A percentile compares a stretch with the other conserved stretches of the same genome.
phyloP scores from a whole-genome alignment of 2,888 invertebrate genomes.

The Bellardia pandia region DNA sequence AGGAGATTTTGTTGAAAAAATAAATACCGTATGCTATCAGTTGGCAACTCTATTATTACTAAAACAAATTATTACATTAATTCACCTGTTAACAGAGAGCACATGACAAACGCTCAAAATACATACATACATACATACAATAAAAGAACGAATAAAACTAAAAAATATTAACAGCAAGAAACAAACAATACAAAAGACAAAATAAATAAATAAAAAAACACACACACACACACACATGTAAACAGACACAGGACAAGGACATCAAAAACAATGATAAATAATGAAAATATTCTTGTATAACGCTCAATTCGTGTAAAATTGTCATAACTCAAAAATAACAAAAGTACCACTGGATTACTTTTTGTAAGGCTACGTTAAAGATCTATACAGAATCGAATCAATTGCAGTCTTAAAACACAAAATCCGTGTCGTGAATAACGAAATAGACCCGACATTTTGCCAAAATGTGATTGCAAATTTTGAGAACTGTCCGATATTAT shows the following conservation, averaged over 20 bases:
- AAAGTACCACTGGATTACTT: too few species aligned
- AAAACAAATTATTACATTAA: not conserved
- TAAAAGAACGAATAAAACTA: too few species aligned
- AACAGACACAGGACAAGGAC: not conserved
- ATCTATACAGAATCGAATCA: too few species aligned
- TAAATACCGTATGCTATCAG: not conserved
- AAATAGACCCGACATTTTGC: too few species aligned
- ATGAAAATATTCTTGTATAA: not conserved
- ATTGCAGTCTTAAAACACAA: too few species aligned
- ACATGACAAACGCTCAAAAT: not conserved
- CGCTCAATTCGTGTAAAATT: not conserved
- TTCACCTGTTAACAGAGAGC: not conserved
- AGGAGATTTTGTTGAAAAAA: too few species aligned
- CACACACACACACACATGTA: not conserved
- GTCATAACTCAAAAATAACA: not conserved
- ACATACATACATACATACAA: too few species aligned
- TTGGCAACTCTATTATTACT: not conserved
- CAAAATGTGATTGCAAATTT: too few species aligned
- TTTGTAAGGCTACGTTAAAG: too few species aligned
- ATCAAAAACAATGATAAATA: conserved; percentile 1
- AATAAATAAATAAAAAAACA: not conserved
- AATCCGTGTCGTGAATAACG: too few species aligned
- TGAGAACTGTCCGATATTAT: too few species aligned
- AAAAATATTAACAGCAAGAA: not conserved
- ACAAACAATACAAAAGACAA: conserved; percentile 9